A percentile compares a stretch with the other conserved stretches of the same genome.
phyloP scores from a whole-genome alignment of 1,140 invertebrate genomes.

The Laupala kohalensis region DNA sequence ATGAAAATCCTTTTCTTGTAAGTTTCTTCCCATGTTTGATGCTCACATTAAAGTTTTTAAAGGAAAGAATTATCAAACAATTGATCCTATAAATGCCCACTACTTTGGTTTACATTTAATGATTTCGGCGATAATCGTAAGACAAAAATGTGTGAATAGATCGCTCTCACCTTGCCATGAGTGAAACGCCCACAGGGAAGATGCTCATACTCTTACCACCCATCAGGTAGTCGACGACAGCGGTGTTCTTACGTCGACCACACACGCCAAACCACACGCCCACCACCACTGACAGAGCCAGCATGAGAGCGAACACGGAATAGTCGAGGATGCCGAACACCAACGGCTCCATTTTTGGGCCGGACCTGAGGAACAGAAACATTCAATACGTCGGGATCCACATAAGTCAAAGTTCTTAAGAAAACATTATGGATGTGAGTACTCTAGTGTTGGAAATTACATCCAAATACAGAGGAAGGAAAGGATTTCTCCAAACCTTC shows the following conservation, averaged over 20 bases:
- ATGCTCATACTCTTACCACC: slow-evolving; percentile 43
- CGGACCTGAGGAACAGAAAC: not conserved
- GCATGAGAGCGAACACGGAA: slow-evolving; percentile 36
- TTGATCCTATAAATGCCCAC: not conserved
- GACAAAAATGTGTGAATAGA: too few species aligned
- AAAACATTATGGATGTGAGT: too few species aligned
- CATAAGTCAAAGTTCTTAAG: too few species aligned
- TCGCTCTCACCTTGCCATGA: slow-evolving; percentile 34
- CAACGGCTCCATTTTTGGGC: not conserved
- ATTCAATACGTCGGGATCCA: too few species aligned
- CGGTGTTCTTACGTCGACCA: slow-evolving; percentile 36
- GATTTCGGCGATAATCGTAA: not conserved
- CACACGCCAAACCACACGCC: slow-evolving; percentile 47
- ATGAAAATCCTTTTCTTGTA: not conserved
- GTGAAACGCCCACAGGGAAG: slow-evolving; percentile 39
- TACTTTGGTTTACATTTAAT: not conserved
- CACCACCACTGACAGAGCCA: slow-evolving; percentile 39
- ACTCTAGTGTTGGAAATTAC: too few species aligned
- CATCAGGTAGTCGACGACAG: slow-evolving; percentile 43
- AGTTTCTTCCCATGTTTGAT: not conserved
- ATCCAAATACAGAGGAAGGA: too few species aligned
- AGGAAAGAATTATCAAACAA: too few species aligned
- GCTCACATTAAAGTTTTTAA: not conserved
- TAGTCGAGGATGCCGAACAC: slow-evolving; percentile 30
- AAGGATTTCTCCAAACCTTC: too few species aligned